Percentiles rank a stretch among this genome's conserved stretches.
These are phyloP conservation scores for Drepana falcataria DNA, from an alignment of 2,888 invertebrate species.

Conservation along the genomic window DNA sequence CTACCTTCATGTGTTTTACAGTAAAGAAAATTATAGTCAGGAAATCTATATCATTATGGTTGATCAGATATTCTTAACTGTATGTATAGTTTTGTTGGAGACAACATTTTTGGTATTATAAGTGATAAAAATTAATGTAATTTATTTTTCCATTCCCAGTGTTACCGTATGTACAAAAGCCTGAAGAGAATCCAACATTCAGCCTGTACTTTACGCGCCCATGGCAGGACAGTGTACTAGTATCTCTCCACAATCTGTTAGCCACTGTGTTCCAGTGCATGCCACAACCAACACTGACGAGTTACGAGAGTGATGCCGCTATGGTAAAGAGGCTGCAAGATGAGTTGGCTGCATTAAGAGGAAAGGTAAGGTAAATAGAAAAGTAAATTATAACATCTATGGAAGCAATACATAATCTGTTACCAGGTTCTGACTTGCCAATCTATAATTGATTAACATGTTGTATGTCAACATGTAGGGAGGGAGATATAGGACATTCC, in stretches of 20 bases:
- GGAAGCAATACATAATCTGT: no score
- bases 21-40: no score
- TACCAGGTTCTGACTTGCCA: no score
- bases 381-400: no score
- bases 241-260: conserved; percentile 94
- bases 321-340: conserved; percentile 89
- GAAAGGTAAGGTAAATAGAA: conserved; percentile 39
- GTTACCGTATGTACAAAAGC: conserved; percentile 93
- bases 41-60: no score
- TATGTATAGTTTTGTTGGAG: neutral
- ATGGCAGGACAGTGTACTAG: conserved; percentile 96
- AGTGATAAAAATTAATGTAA: neutral
- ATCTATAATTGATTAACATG: no score
- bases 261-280: conserved; percentile 92
- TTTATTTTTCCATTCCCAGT: conserved; percentile 77
- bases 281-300: conserved; percentile 91
- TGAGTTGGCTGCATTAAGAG: conserved; percentile 84
- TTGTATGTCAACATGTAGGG: no score
- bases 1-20: no score
- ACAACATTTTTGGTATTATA: neutral
- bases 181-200: conserved; percentile 93
- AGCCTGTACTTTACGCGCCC: conserved; percentile 93
- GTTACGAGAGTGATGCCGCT: conserved; percentile 91
- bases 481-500: no score
- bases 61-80: no score